Conservation (phyloP, 1,140 invertebrate species). For the Pseudomyrmex sp. region DNA sequence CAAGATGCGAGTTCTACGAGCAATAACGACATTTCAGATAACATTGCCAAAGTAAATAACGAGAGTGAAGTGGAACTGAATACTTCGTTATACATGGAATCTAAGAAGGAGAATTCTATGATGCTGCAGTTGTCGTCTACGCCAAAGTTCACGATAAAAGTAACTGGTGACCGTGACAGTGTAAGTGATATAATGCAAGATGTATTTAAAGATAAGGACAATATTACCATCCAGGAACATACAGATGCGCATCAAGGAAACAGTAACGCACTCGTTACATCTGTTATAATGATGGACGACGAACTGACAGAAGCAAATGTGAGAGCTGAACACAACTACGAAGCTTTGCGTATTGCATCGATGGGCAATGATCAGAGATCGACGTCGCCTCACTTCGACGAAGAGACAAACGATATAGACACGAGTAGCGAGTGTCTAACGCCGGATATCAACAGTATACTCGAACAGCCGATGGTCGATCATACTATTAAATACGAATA, state of each 20-base stretch:
- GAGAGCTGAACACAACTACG: neutral
- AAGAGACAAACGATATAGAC: conserved; percentile 17
- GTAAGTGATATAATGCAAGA: conserved; percentile 78
- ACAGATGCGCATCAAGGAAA: conserved; percentile 26
- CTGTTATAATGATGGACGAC: conserved; percentile 68
- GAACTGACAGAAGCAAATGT: neutral
- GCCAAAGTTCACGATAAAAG: conserved; percentile 75
- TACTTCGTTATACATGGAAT: neutral
- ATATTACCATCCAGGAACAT: conserved; percentile 40
- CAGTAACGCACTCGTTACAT: conserved; percentile 65
- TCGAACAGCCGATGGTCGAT: neutral
- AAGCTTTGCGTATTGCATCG: conserved; percentile 27
- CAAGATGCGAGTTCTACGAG: conserved; percentile 34
- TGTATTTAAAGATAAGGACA: conserved; percentile 65
- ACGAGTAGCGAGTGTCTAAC: neutral
- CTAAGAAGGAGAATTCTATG: conserved; percentile 17
- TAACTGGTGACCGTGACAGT: conserved; percentile 78
- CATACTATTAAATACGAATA: conserved; percentile 20
- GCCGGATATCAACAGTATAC: neutral
- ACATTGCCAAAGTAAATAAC: conserved; percentile 24
- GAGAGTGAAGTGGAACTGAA: conserved; percentile 21
- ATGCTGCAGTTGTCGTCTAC: neutral
- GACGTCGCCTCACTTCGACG: neutral
- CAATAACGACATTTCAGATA: conserved; percentile 58
- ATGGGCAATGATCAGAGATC: conserved; percentile 43